Base-by-base conservation (phyloP, 2,113 vertebrate species). In the Stigmatopora argus region DNA sequence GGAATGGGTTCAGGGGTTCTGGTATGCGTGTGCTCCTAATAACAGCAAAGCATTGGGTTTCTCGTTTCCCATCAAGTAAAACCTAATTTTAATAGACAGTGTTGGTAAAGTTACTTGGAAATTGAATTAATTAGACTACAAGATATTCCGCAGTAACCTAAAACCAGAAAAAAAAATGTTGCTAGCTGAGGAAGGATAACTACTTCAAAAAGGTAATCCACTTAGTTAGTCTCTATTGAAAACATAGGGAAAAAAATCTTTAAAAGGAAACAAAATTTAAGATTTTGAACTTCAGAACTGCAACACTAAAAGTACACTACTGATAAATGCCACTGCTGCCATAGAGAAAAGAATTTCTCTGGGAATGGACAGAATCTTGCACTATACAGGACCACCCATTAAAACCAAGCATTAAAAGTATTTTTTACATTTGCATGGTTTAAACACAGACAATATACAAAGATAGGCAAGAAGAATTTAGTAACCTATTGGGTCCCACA, bases 31-130 rank as follows among this genome's bases (percentile, higher is more conserved):
- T 58, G 53, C 67, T 69, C 44, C 67, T 44, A 19, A 70, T 61
- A 45, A 61, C 76, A 64, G 74, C 64, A 63, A 86, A 85, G 80
- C 85, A 71, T 72, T 80, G 18, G 51, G 64, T 80, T 90, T 77
- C 74, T 23, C 74, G 74, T 81, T 69, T 59, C 58, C 67, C 70
- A 52, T 65, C 59, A 66, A 74, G 70, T 63, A 21, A n/a, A 67
- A 57, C 53, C 57, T 81, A 86, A 87, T 81, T 83, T 78, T 73
- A 72, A 72, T 55, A 35, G 47, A 65, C 53, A 15, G n/a, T 21
- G 38, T 60, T 41, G 10, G 11, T 19, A 11, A 53, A 23, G 10
- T n/a, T 23, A 31, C 23, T 56, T 34, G 23, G 53, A 56, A 26
- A 56, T 31, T 12, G 14, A 56, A 31, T 15, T 23, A 31, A 13